These are phyloP conservation scores for Hybognathus amarus DNA, from an alignment of 2,797 vertebrate species.

Conservation along the genomic window DNA sequence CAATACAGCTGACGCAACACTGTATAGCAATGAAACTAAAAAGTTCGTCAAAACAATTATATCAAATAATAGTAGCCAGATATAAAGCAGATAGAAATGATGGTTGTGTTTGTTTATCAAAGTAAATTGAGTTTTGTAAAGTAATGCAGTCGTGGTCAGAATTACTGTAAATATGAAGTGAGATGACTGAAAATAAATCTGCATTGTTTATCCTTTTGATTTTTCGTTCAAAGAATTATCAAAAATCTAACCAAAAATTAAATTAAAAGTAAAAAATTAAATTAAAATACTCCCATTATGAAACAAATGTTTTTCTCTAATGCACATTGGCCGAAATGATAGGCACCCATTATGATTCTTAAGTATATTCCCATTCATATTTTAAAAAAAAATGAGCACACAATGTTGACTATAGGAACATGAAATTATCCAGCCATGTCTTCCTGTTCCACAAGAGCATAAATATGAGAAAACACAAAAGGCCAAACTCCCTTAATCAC, in stretches of 20 bases:
- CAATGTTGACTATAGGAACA: background rate
- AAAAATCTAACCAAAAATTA: background rate
- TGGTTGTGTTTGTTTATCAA: background rate
- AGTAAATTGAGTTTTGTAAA: slow-evolving; percentile 2
- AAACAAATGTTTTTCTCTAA: background rate
- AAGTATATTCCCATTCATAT: background rate
- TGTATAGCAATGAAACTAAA: too few species aligned
- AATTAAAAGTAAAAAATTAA: background rate
- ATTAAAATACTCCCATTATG: background rate
- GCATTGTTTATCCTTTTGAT: too few species aligned
- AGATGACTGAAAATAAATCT: too few species aligned
- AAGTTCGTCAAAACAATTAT: background rate
- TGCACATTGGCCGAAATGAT: background rate
- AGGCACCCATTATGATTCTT: background rate
- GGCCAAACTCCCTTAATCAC: background rate
- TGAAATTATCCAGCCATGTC: background rate
- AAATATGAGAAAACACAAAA: background rate
- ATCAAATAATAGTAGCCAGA: background rate
- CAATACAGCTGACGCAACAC: background rate
- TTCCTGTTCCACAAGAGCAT: too few species aligned
- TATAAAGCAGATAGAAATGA: background rate
- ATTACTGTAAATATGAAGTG: too few species aligned
- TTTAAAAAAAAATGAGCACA: background rate
- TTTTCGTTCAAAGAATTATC: background rate
- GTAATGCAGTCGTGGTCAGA: background rate